Evolutionary conservation across 2,113 vertebrate species (phyloP).

Genomic region (Acrocephalus kingi): DNA sequence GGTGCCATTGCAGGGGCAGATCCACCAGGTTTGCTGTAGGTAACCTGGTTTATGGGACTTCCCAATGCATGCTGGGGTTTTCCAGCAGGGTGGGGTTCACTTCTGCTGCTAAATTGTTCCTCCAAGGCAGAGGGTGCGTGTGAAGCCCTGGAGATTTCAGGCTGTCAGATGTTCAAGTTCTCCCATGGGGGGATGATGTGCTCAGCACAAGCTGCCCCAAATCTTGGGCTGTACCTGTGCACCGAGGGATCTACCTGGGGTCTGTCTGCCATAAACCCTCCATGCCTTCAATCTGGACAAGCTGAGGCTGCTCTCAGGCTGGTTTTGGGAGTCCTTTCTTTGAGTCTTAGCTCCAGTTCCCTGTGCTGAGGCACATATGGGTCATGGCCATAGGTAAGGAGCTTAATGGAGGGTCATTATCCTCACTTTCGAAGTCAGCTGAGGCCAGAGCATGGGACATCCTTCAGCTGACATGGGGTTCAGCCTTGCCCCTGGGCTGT

Average conservation of each 20-base stretch:
- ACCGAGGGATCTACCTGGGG: not conserved
- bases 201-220: not conserved
- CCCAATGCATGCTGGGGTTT: not conserved
- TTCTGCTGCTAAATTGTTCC: not conserved
- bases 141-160: not conserved
- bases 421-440: not conserved
- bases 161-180: not conserved
- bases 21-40: not conserved
- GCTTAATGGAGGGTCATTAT: not conserved
- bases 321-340: not conserved
- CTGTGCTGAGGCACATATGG: not conserved
- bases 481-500: not conserved
- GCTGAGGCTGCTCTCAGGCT: not conserved
- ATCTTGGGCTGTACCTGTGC: not conserved
- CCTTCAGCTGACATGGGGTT: not conserved
- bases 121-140: not conserved
- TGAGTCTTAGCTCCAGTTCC: not conserved
- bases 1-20: not conserved
- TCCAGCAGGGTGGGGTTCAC: conserved; percentile 15
- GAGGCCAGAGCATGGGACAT: accelerated
- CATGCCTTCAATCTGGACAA: not conserved
- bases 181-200: not conserved
- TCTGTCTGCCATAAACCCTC: not conserved
- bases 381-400: not conserved
- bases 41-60: not conserved